Base-by-base conservation (phyloP, 2,888 invertebrate species). In the Aphodius granarius region DNA sequence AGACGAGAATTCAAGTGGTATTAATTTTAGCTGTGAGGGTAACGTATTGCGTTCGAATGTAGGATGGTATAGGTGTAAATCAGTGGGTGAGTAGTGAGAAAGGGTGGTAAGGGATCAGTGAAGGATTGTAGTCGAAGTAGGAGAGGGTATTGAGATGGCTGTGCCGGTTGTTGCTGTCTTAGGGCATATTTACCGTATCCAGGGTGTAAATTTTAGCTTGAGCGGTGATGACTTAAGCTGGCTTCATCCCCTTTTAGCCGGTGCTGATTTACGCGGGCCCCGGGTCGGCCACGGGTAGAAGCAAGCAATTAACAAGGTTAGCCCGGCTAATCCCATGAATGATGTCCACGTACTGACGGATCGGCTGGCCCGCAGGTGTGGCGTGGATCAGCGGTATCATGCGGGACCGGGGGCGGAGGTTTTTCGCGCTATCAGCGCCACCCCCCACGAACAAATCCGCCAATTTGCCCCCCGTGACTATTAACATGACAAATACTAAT, bases 251-350 rank as follows among this genome's bases (percentile, higher is more conserved):
- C 84, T 85, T 86, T 86, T 86, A 86, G 86, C 85, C 84, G 83
- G 85, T 85, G 85, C 86, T 87, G 87, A 87, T 87, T 87, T 87
- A 87, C 86, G 86, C 86, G 84, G 82, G 81, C 73, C 77, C 77
- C 71, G 76, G 71, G 63, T 66, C 75, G 77, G 82, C 83, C 82
- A 82, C 84, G 83, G 85, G 85, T 84, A 86, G 86, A 85, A 85
- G 83, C 83, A 84, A 85, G 88, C 87, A 88, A 88, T 88, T 88
- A 88, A 88, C 88, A 87, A 87, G 87, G 87, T 87, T 87, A 87
- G 87, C 87, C 85, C 80, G 85, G 87, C 85, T 88, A 88, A 88
- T 88, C 88, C 88, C 85, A 85, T 88, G 88, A 88, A 88, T 88
- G 88, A 88, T 88, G 88, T 86, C 85, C 85, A 83, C 83, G 79